Base-by-base conservation (phyloP, 2,888 invertebrate genomes). In the Acanthopleura granulata region DNA sequence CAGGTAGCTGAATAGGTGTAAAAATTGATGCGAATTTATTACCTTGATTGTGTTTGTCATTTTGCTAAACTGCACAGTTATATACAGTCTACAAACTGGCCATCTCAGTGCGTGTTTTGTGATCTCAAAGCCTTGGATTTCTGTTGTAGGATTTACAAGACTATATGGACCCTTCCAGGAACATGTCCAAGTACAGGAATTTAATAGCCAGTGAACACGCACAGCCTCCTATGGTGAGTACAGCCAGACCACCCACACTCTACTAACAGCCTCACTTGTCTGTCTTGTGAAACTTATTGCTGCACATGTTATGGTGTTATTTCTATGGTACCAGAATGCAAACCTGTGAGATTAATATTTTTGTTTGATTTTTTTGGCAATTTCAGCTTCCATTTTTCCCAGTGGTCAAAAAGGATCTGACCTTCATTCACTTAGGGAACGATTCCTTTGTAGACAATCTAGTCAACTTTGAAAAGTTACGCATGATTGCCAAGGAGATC, bases 151-250 rank as follows among this genome's bases (percentile, higher is more conserved):
- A 98, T 91, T 93, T 99, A 83, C 96, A 98, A 92, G 95, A 95
- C 89, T 92, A 99, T 50, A 98, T 99, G 96, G 99, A 99, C 92
- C 99, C 99, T 0, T 97, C 98, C 49, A 93, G 99, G 81, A 99
- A 99, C 90, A 99, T 99, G 99, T 96, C 97, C 88, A 98, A 98
- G 91, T 99, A 99, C 90, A 93, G 99, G 80, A 98, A 98, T 90
- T 93, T 99, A 77, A 94, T 99, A 72, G 95, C 95, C 82, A 94
- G 95, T 69, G 97, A 97, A 89, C 94, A 96, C 90, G 94, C 95
- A 30, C 95, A 96, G 89, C 96, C 96, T 66, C 94, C 94, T 49
- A 94, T 94, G 90, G 94, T 94, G 91, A 92, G 93, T 92, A 12
- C 57, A 57, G n/a, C 18, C 3, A 57, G 3, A 3, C 40, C 40